Conservation (phyloP, 2,113 vertebrate genomes). For the Pantherophis guttatus region DNA sequence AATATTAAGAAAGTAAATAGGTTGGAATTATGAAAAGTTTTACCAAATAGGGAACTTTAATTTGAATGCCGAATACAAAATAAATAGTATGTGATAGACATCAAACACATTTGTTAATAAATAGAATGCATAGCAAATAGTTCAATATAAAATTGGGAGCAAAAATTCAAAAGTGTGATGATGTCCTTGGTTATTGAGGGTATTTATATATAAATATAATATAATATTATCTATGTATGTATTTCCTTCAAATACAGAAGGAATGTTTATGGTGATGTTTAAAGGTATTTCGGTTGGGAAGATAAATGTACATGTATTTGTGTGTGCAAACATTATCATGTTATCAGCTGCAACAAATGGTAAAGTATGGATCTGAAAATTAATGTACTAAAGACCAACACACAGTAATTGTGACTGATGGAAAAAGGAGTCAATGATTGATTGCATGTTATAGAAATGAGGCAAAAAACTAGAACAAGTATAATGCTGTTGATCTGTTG, state of each 20-base stretch:
- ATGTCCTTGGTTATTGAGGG: background rate
- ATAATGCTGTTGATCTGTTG: background rate
- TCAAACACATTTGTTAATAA: background rate
- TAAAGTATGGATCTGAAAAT: background rate
- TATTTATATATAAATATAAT: background rate
- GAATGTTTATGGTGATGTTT: background rate
- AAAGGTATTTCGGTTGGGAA: background rate
- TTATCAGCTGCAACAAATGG: background rate
- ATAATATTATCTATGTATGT: too few species aligned
- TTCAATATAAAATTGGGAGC: background rate
- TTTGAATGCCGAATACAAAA: background rate
- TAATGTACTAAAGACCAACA: background rate
- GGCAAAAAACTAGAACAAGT: background rate
- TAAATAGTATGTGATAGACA: background rate
- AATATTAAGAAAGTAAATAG: background rate
- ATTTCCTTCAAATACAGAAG: background rate
- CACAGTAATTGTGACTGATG: background rate
- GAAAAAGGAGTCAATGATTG: background rate
- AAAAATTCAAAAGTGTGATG: background rate
- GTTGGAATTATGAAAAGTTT: background rate
- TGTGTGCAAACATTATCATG: background rate
- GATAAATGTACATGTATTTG: background rate
- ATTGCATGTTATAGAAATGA: background rate
- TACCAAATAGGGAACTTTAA: background rate
- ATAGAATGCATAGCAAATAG: background rate